These are phyloP conservation scores for Bryconaethiops microstoma DNA, from an alignment of 2,797 vertebrate species.

Conservation along the genomic window DNA sequence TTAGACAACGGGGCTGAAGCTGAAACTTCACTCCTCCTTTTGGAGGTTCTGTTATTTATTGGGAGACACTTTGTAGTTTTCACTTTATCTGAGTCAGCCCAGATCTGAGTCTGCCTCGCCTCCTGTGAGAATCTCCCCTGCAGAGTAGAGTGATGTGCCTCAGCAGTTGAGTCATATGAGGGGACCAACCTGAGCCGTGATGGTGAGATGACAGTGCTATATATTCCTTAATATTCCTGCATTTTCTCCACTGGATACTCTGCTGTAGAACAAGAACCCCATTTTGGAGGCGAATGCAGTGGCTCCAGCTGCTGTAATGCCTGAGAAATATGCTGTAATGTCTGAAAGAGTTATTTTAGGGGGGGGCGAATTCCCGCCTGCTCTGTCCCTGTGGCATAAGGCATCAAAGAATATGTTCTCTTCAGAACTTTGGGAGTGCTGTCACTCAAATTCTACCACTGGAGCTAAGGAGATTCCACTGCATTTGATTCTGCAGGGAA, in stretches of 20 bases:
- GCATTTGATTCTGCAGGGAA: background rate
- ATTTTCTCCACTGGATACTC: background rate
- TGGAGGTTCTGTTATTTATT: background rate
- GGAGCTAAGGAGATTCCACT: background rate
- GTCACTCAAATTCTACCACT: background rate
- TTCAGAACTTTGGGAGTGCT: background rate
- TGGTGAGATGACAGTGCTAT: background rate
- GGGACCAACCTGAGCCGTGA: conserved; percentile 14
- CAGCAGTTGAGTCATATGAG: conserved; percentile 17
- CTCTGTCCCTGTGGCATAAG: background rate
- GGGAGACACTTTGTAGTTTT: conserved; percentile 7
- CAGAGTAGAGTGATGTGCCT: background rate
- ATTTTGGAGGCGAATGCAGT: background rate
- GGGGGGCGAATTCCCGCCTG: background rate
- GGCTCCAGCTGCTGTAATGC: background rate
- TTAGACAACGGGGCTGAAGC: background rate
- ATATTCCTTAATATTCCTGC: background rate
- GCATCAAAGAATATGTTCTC: conserved; percentile 7
- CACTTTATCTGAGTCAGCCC: conserved; percentile 10
- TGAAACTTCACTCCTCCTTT: background rate
- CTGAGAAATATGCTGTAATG: background rate
- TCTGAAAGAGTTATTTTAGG: conserved; percentile 2
- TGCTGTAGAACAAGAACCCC: background rate
- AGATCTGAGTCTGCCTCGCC: conserved; percentile 8
- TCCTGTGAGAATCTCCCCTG: conserved; percentile 1